Conservation (phyloP, 2,888 invertebrate species). For the Synergus umbraculus region DNA sequence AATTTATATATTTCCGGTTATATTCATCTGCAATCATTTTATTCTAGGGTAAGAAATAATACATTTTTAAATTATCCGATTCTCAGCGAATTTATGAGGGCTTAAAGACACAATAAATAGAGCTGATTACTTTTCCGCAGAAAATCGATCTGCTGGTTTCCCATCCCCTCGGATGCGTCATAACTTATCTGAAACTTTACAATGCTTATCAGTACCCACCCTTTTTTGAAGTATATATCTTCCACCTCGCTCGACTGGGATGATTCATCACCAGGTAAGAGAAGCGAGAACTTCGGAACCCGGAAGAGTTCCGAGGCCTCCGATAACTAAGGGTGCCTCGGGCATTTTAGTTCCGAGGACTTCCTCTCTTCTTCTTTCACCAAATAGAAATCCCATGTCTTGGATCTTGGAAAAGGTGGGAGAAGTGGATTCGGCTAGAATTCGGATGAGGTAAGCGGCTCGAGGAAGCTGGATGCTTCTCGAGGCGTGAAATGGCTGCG, state of each 20-base stretch:
- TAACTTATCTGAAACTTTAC: neutral
- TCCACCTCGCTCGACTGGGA: neutral
- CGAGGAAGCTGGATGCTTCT: conserved; percentile 69
- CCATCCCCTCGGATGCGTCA: neutral
- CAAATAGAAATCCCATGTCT: conserved; percentile 66
- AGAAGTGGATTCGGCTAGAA: conserved; percentile 71
- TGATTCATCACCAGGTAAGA: conserved; percentile 6
- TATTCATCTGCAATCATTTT: too few relatives aligned
- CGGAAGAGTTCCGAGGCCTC: neutral
- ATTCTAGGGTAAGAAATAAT: too few relatives aligned
- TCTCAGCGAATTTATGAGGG: too few relatives aligned
- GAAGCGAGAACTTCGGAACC: neutral
- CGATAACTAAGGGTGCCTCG: conserved; percentile 12
- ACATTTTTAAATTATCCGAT: too few relatives aligned
- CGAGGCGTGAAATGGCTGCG: conserved; percentile 77
- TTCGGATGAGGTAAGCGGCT: conserved; percentile 69
- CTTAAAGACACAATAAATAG: too few relatives aligned
- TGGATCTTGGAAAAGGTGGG: conserved; percentile 28
- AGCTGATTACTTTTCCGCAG: too few relatives aligned
- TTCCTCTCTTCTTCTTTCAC: conserved; percentile 54
- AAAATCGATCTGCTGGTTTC: too few relatives aligned
- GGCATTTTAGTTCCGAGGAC: conserved; percentile 45
- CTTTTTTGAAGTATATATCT: neutral
- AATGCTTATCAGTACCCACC: neutral
- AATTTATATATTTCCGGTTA: too few relatives aligned